Conservation (phyloP, 2,113 vertebrate genomes). For the Poicephalus gulielmi region DNA sequence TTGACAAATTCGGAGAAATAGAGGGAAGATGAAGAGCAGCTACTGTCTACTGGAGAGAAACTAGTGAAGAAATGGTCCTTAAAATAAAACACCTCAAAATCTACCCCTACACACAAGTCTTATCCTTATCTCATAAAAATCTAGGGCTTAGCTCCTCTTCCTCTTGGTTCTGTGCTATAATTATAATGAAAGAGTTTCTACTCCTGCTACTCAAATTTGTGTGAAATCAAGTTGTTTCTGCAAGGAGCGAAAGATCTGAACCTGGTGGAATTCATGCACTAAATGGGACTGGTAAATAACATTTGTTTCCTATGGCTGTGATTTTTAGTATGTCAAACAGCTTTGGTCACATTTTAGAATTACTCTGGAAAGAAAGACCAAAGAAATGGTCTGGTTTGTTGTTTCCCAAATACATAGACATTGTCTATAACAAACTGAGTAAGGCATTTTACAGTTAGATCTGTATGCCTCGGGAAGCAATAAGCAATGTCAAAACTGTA, state of each 20-base stretch:
- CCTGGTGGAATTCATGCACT: neutral
- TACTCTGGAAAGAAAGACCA: neutral
- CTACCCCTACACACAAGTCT: rapidly evolving
- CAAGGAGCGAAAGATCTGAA: neutral
- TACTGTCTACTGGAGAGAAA: neutral
- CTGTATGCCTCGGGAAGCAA: neutral
- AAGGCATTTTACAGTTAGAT: neutral
- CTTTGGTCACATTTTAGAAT: neutral
- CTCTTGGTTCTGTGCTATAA: neutral
- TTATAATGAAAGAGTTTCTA: neutral
- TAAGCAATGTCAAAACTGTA: neutral
- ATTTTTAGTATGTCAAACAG: neutral
- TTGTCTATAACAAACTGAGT: neutral
- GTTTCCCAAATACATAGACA: neutral
- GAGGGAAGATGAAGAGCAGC: neutral
- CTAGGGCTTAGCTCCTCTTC: neutral
- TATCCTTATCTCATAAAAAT: neutral
- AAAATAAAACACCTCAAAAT: neutral
- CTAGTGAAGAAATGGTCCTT: neutral
- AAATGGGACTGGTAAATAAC: neutral
- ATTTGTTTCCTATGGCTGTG: neutral
- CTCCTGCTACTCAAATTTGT: neutral
- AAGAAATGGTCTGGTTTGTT: neutral
- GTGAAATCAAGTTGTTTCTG: neutral
- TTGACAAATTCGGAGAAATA: neutral